Evolutionary conservation across 1,140 invertebrate genomes (phyloP), one percentile per base, ranked within the genome.

Genomic region (Carcinoscorpius rotundicauda): DNA sequence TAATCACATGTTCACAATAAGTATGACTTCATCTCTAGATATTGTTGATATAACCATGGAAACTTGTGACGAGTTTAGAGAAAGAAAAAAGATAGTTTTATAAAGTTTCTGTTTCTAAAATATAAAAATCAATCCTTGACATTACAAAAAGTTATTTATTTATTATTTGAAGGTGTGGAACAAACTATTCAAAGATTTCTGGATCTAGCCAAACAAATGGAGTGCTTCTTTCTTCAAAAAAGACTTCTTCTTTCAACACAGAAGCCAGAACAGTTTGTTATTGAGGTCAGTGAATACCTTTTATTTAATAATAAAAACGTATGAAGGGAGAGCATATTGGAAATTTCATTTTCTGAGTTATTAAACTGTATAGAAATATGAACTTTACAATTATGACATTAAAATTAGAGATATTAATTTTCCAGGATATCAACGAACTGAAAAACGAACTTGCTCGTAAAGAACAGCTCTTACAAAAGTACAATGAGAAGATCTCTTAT

Each of bases 201-300:
- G 52, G 93, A 97, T 76, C 79, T 91, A 51, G 92, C 91, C 1
- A 81, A 91, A 51, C 89, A 93, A 78, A 90, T 95, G 85, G 93
- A 97, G 77, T 88, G 88, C 3, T 95, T 93, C 76, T 97, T 97
- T 74, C 76, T 97, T 2, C 91, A 94, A 75, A 94, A 95, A 76
- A 80, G 92, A 73, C 88, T 96, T 73, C 78, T 95, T 0, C 78
- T 97, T 3, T 94, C 92, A 3, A 88, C 87, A 0, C 80, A 94
- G 61, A 95, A 95, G 75, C 93, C 93, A 0, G 92, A 96, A 76
- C 82, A 94, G 70, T 82, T 93, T 65, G 82, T 96, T 3, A 91
- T 91, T 78, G 93, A 97, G 78, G 82, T 82, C 74, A 74, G n/a
- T 55, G n/a, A 29, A 29, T 29, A 29, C 29, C 2, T 29, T 29